These are phyloP conservation scores for Sericinus montela DNA, from an alignment of 2,888 invertebrate genomes.

Conservation along the genomic window DNA sequence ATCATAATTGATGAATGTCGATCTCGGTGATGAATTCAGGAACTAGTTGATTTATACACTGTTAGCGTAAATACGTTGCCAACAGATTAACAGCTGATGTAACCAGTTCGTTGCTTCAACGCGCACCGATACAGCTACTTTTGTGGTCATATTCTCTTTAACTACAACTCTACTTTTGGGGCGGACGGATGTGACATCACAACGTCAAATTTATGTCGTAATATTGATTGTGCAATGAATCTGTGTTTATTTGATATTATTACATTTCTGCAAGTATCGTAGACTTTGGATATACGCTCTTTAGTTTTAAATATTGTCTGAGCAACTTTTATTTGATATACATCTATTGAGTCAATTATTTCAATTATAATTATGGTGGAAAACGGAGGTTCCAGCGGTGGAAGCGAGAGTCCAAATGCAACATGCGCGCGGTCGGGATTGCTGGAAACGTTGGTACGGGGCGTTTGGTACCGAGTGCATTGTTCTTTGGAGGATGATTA, in stretches of 20 bases:
- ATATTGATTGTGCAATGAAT: slow-evolving; percentile 44
- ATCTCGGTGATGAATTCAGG: too few relatives aligned
- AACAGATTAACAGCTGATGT: too few relatives aligned
- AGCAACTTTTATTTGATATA: slow-evolving; percentile 10
- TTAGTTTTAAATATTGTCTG: slow-evolving; percentile 14
- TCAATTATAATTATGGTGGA: slow-evolving; percentile 58
- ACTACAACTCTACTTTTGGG: too few relatives aligned
- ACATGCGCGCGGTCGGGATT: slow-evolving; percentile 85
- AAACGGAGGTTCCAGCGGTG: slow-evolving; percentile 74
- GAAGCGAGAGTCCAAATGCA: slow-evolving; percentile 73
- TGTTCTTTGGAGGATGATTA: slow-evolving; percentile 95
- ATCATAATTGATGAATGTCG: too few relatives aligned
- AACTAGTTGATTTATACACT: too few relatives aligned
- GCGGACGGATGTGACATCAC: too few relatives aligned
- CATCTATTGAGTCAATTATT: slow-evolving; percentile 14
- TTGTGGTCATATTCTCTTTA: too few relatives aligned
- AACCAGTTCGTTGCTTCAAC: too few relatives aligned
- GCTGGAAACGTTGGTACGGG: slow-evolving; percentile 93
- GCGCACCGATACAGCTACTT: too few relatives aligned
- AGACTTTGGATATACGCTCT: slow-evolving; percentile 1
- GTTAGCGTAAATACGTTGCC: too few relatives aligned
- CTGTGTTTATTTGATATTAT: slow-evolving; percentile 26
- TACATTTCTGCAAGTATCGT: slow-evolving; percentile 11
- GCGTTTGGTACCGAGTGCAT: slow-evolving; percentile 95
- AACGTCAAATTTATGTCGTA: slow-evolving; percentile 35